phyloP scores from a whole-genome alignment of 30 jellyfish, hydroid and myxozoan genomes.

The Clytia hemisphaerica region DNA sequence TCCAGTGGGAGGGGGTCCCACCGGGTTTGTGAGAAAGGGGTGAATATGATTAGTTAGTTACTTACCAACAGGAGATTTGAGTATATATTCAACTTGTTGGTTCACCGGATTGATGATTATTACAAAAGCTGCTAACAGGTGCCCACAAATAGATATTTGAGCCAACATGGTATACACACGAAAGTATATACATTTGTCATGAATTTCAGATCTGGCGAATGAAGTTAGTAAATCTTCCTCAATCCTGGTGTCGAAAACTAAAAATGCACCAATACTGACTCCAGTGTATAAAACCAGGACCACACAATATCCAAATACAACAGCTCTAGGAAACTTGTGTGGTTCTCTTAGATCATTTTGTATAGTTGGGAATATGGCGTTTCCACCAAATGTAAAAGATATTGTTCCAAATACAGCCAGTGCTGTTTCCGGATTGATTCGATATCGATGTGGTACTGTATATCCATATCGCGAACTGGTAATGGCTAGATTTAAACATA shows the following conservation, averaged over 20 bases:
- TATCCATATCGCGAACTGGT: constrained; percentile 53
- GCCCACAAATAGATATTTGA: constrained; percentile 84
- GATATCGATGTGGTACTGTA: constrained; percentile 53
- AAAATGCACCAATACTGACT: constrained; percentile 63
- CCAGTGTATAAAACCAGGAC: constrained; percentile 63
- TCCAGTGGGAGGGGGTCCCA: too few relatives aligned
- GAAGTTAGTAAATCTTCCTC: constrained; percentile 82
- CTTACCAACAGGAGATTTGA: constrained; percentile 89
- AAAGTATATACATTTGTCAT: constrained; percentile 52
- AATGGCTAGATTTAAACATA: constrained; percentile 67
- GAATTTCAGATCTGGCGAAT: constrained; percentile 49
- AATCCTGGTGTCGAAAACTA: constrained; percentile 68
- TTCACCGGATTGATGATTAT: constrained; percentile 84
- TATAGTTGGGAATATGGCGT: constrained; percentile 82
- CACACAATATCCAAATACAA: constrained; percentile 66
- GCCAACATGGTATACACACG: constrained; percentile 56
- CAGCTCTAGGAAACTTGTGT: constrained; percentile 81
- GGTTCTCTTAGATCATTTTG: constrained; percentile 91
- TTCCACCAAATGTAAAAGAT: constrained; percentile 92
- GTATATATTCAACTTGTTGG: constrained; percentile 81
- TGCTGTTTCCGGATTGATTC: constrained; percentile 40
- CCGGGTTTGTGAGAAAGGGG: not conserved
- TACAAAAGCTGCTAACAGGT: constrained; percentile 81
- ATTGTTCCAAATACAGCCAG: constrained; percentile 92
- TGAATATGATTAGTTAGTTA: not conserved